Base-by-base conservation (phyloP, 2,888 invertebrate species). In the Ectemnius continuus region DNA sequence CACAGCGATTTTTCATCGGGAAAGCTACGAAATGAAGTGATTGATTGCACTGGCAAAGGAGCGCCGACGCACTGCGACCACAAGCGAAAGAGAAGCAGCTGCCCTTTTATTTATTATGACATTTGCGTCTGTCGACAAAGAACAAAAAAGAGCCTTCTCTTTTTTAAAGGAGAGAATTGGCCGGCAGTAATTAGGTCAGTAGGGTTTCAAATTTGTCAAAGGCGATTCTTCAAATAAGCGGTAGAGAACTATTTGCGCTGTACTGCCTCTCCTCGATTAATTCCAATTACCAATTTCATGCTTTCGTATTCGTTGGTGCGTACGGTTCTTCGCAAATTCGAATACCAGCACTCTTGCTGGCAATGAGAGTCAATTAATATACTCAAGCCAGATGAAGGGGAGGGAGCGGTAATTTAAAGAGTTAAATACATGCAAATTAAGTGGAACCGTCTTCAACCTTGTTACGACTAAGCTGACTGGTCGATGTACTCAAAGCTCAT, bases 1-100 rank as follows among this genome's bases (percentile, higher is more conserved):
- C 66, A 61, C 72, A 82, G 79, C 70, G 82, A 84, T 83, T 83
- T 83, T 83, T 84, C 84, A 83, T 77, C 81, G 78, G 66, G 65
- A 71, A 75, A 71, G 75, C 73, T 78, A 78, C 82, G 70, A 72
- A 81, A 81, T 77, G 76, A 83, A 81, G 76, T 83, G 83, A 83
- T 83, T 83, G 83, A 83, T 83, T 80, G 77, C 81, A 57, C 66
- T 72, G 61, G 70, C 76, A 73, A 83, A 83, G 72, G 70, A 80
- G 64, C 63, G 61, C 70, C 63, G n/a, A 16, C 52, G 65, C 62
- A 36, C 11, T 11, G 36, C 36, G 36, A 36, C 36, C 11, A 36
- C 36, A 36, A 36, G 36, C 63, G 69, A 73, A 64, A 61, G 66
- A 65, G 68, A 36, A 36, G 36, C 36, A 63, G 63, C 56, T 56